These are phyloP conservation scores for Archips xylosteana DNA, from an alignment of 2,888 invertebrate genomes.

Conservation along the genomic window DNA sequence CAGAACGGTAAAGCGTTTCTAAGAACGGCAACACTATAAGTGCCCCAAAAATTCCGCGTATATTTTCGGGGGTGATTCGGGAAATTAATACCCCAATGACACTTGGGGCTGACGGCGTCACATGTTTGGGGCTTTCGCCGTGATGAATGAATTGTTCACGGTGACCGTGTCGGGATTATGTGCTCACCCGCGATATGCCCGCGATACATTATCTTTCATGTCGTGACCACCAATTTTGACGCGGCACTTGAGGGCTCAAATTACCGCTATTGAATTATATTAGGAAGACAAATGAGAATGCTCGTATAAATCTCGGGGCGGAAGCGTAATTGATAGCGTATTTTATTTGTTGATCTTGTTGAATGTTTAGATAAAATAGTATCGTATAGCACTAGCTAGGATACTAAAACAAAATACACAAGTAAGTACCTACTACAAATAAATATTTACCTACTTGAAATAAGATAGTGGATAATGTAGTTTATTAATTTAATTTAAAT, in stretches of 20 bases:
- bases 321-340: neutral
- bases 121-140: conserved; percentile 56
- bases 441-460: too few species aligned
- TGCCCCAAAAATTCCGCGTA: conserved; percentile 31
- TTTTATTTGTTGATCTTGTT: neutral
- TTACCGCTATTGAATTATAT: conserved; percentile 34
- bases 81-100: conserved; percentile 50
- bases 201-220: conserved; percentile 57
- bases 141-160: conserved; percentile 64
- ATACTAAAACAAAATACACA: neutral
- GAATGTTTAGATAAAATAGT: neutral
- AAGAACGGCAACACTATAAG: conserved; percentile 13
- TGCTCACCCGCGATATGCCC: conserved; percentile 54
- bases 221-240: conserved; percentile 45
- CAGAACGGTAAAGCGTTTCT: conserved; percentile 12
- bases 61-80: conserved; percentile 33
- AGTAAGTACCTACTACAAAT: neutral
- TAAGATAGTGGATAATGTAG: too few species aligned
- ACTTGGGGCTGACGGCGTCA: conserved; percentile 51
- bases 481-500: too few species aligned
- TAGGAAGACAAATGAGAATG: conserved; percentile 20
- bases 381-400: neutral
- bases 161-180: conserved; percentile 67
- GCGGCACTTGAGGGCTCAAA: conserved; percentile 30
- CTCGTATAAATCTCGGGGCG: neutral